Evolutionary conservation across 2,113 vertebrate species (phyloP), one percentile per base, ranked within the genome.

Genomic region (Rostratula benghalensis): DNA sequence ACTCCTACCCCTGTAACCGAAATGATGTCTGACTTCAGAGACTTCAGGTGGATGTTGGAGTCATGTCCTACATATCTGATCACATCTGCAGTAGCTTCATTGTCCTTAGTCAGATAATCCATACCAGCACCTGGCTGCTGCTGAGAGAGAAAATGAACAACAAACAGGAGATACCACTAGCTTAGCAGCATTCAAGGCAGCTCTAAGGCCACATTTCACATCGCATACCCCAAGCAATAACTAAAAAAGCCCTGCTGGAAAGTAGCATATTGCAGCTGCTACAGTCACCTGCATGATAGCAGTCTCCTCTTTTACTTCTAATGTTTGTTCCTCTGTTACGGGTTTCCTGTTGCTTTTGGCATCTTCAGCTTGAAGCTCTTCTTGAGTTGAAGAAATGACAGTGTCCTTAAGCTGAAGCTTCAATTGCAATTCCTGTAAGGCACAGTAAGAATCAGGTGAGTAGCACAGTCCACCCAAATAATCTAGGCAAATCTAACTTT

Each of bases 61-160:
- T 99, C 98, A 64, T 96, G 92, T 91, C 95, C 97, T 24, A 99
- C 94, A 6, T 97, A 94, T 78, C 97, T 98, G 90, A 99, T 78
- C 63, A 80, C 10, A 30, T 83, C 83, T 83, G 65, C 50, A 45
- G 9, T 30, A 39, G 35, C 64, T 81, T 87, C 79, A 7, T 41
- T 54, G 7, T 48, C 69, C 31, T 69, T 65, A 13, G 23, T n/a
- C 39, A 56, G 37, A 30, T 39, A 19, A 33, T 28, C 83, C 28
- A 20, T 37, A 54, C 54, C 68, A 46, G 57, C 15, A 57, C 31
- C 48, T n/a, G 82, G 30, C 31, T 56, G 64, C 41, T 76, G 28
- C 87, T 91, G 28, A 43, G 83, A 81, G 45, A 53, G 35, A 83
- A 94, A 83, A 43, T 25, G 74, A 86, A 90, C 23, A 59, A 80